phyloP scores from a whole-genome alignment of 2,113 vertebrate species.

The Prunella himalayana region DNA sequence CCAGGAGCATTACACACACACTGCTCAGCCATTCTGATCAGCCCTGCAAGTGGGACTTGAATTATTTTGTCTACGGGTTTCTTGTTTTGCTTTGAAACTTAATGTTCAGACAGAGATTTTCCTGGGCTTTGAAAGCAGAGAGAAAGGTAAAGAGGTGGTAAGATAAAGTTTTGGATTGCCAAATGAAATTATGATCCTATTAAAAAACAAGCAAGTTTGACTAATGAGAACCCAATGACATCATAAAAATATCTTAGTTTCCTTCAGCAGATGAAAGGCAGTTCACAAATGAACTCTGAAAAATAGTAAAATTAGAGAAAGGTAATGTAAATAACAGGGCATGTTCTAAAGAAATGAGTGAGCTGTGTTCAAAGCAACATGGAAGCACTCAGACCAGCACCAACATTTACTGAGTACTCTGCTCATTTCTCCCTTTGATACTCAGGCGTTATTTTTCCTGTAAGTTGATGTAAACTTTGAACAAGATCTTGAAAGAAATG shows the following conservation, averaged over 20 bases:
- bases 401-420: neutral
- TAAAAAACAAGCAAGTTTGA: neutral
- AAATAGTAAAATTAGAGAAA: neutral
- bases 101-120: neutral
- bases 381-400: constrained; percentile 44
- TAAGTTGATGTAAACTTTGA: constrained; percentile 22
- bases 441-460: neutral
- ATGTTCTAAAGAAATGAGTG: neutral
- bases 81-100: neutral
- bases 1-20: neutral
- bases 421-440: constrained; percentile 47
- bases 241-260: constrained; percentile 12
- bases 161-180: neutral
- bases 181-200: neutral
- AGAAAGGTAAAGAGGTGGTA: neutral
- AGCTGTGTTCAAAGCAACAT: neutral
- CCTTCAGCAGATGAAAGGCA: constrained; percentile 39
- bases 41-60: neutral
- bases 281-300: constrained; percentile 13
- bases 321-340: constrained; percentile 8
- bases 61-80: constrained; percentile 11
- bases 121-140: neutral
- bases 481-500: constrained; percentile 19
- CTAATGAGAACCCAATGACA: constrained; percentile 5
- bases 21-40: neutral